A percentile compares a stretch with the other conserved stretches of the same genome.
phyloP scores from a whole-genome alignment of 2,888 invertebrate species.

The Drosophila paranaensis region DNA sequence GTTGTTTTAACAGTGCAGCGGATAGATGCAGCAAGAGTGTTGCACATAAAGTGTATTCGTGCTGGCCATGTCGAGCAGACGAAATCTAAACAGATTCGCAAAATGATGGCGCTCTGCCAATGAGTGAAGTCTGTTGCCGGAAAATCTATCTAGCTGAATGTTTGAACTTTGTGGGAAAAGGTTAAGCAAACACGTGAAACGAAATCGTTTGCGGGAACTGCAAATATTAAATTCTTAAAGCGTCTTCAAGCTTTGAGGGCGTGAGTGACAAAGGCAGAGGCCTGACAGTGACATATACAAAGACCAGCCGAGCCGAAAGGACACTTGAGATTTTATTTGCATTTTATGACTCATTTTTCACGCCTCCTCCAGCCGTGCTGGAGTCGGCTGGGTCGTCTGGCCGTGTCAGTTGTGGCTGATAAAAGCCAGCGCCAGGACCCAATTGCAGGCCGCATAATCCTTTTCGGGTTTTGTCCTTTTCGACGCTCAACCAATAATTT shows the following conservation, averaged over 20 bases:
- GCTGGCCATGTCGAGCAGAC: constrained; percentile 51
- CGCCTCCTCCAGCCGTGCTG: constrained; percentile 59
- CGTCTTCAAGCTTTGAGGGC: constrained; percentile 26
- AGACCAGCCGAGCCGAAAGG: constrained; percentile 38
- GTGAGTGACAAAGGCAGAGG: constrained; percentile 2
- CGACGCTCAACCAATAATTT: constrained; percentile 68
- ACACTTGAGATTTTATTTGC: constrained; percentile 78
- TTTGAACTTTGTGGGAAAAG: constrained; percentile 71
- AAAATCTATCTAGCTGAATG: constrained; percentile 40
- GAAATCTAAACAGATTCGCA: constrained; percentile 42
- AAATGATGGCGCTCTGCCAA: constrained; percentile 55
- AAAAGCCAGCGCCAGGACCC: constrained; percentile 60
- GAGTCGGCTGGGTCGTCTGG: constrained; percentile 15
- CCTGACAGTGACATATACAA: constrained; percentile 56
- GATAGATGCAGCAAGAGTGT: constrained; percentile 53
- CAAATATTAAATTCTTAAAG: constrained; percentile 14
- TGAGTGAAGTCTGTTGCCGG: constrained; percentile 21
- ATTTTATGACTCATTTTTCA: constrained; percentile 81
- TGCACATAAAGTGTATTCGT: constrained; percentile 61
- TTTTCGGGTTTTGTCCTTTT: constrained; percentile 73
- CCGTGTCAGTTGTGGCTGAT: constrained; percentile 72
- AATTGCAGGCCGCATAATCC: constrained; percentile 73
- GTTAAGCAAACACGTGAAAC: constrained; percentile 57
- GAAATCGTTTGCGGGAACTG: constrained; percentile 1
- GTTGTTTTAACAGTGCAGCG: constrained; percentile 1